phyloP scores from a whole-genome alignment of 2,888 invertebrate species.

The Agriopis leucophaearia region DNA sequence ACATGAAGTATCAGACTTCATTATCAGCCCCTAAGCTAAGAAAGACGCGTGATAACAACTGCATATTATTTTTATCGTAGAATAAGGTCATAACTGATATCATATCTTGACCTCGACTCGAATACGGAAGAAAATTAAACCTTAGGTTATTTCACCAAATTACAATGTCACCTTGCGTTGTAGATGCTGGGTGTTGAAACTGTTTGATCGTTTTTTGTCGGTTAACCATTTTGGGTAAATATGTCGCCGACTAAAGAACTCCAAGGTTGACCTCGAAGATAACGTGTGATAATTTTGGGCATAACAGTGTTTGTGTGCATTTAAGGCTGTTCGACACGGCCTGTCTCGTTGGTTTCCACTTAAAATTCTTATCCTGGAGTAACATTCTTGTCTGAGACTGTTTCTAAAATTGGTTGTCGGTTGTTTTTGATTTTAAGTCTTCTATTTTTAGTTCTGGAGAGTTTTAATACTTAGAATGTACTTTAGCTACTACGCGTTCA shows the following conservation, averaged over 20 bases:
- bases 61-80: slow-evolving; percentile 69
- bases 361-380: slow-evolving; percentile 33
- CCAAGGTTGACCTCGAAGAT: slow-evolving; percentile 84
- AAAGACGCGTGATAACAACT: slow-evolving; percentile 72
- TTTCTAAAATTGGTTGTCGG: slow-evolving; percentile 30
- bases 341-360: slow-evolving; percentile 38
- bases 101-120: slow-evolving; percentile 70
- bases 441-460: slow-evolving; percentile 9
- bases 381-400: slow-evolving; percentile 31
- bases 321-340: slow-evolving; percentile 60
- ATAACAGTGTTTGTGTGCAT: slow-evolving; percentile 62
- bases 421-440: slow-evolving; percentile 26
- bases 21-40: slow-evolving; percentile 45
- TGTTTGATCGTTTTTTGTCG: slow-evolving; percentile 62
- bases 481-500: not conserved
- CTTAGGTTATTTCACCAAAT: slow-evolving; percentile 67
- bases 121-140: slow-evolving; percentile 74
- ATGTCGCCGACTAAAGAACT: slow-evolving; percentile 73
- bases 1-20: not conserved
- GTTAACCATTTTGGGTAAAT: slow-evolving; percentile 68
- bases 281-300: slow-evolving; percentile 79
- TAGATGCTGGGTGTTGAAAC: slow-evolving; percentile 41
- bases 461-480: not conserved
- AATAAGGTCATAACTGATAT: slow-evolving; percentile 74
- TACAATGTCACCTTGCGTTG: slow-evolving; percentile 51